Evolutionary conservation across 1,140 invertebrate species (phyloP).

Genomic region (Diachasma alloeum): DNA sequence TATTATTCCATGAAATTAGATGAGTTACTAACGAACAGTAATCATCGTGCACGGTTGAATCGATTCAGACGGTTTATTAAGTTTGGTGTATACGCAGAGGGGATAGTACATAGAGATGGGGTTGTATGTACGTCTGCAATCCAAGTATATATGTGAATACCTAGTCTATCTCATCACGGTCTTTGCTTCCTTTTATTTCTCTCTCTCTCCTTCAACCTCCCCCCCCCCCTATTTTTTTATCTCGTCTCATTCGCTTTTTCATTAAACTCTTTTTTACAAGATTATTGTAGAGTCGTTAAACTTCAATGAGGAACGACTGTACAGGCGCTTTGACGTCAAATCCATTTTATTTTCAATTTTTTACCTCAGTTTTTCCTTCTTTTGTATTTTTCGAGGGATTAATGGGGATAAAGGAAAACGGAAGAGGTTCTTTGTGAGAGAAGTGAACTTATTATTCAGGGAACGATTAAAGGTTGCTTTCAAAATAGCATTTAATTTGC

Average conservation of each 20-base stretch:
- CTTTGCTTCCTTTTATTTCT: no score
- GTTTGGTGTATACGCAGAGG: background rate
- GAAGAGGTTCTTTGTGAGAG: no score
- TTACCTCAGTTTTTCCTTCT: background rate
- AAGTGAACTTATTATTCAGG: background rate
- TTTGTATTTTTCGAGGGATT: no score
- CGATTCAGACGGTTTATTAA: constrained; percentile 19
- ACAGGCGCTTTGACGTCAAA: background rate
- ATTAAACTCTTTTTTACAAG: background rate
- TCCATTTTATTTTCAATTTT: background rate
- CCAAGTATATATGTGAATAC: no score
- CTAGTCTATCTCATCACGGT: no score
- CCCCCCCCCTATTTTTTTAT: background rate
- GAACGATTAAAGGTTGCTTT: background rate
- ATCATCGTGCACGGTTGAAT: constrained; percentile 16
- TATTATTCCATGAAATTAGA: constrained; percentile 23
- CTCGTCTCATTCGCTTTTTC: background rate
- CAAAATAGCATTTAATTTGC: background rate
- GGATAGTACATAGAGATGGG: background rate
- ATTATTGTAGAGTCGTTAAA: background rate
- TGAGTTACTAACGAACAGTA: constrained; percentile 18
- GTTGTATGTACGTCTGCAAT: no score
- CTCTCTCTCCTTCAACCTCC: background rate
- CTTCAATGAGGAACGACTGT: background rate
- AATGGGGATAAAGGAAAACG: no score